Base-by-base conservation (phyloP, 2,113 vertebrate species). In the Nothobranchius furzeri region DNA sequence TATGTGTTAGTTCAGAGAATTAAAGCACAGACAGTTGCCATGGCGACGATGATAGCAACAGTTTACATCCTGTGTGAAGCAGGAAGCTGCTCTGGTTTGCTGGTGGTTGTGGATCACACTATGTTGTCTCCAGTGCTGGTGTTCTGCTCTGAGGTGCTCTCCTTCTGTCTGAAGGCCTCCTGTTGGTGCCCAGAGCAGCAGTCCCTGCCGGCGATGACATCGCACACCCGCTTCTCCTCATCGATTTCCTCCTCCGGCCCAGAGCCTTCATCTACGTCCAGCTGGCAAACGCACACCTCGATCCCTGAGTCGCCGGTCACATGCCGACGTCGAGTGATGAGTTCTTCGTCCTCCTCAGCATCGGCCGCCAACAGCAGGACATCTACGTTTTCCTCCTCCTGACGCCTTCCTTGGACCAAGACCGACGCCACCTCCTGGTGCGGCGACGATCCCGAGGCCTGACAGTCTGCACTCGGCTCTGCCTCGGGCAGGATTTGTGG, bases 241-340 rank as follows among this genome's bases (percentile, higher is more conserved):
- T 87, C 90, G 7, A 81, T 76, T n/a, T 92, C 91, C 73, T 91
- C 90, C 56, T 93, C 92, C 0, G 77, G 80, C 47, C 86, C 91
- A 0, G 85, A 91, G 72, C 84, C 84, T 36, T 91, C 90, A 0
- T 92, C 91, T 0, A 82, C 76, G 1, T 93, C 93, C 74, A 93
- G 75, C 71, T 86, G 92, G 81, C 93, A 94, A 20, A 93, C 87
- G 13, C 94, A 95, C 73, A 95, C 90, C 78, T 94, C 93, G 4
- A 95, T 94, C 64, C 94, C 94, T 1, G 94, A 95, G 85, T 95
- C 94, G 4, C 94, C 93, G 0, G 94, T 95, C 52, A 94, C 88
- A 0, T 94, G 93, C 40, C 94, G 89, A 25, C 93, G 91, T 3
- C 93, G 89, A 12, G 91, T 91, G 64, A 85, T 50, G 0, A 91